phyloP scores from a whole-genome alignment of 2,888 invertebrate species.

The Drosophila dives region DNA sequence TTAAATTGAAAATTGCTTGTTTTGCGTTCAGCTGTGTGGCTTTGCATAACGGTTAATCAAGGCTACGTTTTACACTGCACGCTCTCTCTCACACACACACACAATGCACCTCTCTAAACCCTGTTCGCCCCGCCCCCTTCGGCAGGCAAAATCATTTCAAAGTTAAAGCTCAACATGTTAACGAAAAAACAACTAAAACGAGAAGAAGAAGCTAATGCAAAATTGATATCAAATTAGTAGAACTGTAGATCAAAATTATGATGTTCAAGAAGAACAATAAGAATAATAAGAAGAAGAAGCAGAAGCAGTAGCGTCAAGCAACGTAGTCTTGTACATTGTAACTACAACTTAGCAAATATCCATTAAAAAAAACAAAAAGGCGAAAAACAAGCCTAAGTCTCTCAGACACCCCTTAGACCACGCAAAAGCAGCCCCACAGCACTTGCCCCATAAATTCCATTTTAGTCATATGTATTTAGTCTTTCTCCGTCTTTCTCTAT shows the following conservation, averaged over 20 bases:
- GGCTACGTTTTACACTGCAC: slow-evolving; percentile 54
- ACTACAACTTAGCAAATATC: slow-evolving; percentile 46
- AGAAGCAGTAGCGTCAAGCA: slow-evolving; percentile 43
- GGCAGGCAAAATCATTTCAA: slow-evolving; percentile 74
- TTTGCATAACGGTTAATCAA: slow-evolving; percentile 37
- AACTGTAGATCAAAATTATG: slow-evolving; percentile 14
- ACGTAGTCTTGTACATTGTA: slow-evolving; percentile 73
- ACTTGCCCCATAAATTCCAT: slow-evolving; percentile 44
- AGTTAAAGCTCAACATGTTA: slow-evolving; percentile 83
- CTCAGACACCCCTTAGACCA: slow-evolving; percentile 6
- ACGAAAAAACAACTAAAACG: slow-evolving; percentile 39
- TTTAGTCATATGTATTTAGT: slow-evolving; percentile 37
- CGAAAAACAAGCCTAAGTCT: neutral
- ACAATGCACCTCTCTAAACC: neutral
- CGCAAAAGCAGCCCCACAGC: slow-evolving; percentile 37
- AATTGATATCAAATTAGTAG: slow-evolving; percentile 17
- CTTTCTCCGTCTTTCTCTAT: neutral
- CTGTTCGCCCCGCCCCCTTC: slow-evolving; percentile 30
- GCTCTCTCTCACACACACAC: slow-evolving; percentile 15
- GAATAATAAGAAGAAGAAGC: slow-evolving; percentile 23
- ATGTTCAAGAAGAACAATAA: slow-evolving; percentile 22
- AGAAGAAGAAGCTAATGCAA: slow-evolving; percentile 9
- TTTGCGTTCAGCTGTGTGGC: slow-evolving; percentile 23
- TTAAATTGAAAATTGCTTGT: neutral
- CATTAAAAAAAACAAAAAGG: neutral